A percentile compares a stretch with the other conserved stretches of the same genome.
phyloP scores from a whole-genome alignment of 1,140 invertebrate species.

The Drosophila subobscura region DNA sequence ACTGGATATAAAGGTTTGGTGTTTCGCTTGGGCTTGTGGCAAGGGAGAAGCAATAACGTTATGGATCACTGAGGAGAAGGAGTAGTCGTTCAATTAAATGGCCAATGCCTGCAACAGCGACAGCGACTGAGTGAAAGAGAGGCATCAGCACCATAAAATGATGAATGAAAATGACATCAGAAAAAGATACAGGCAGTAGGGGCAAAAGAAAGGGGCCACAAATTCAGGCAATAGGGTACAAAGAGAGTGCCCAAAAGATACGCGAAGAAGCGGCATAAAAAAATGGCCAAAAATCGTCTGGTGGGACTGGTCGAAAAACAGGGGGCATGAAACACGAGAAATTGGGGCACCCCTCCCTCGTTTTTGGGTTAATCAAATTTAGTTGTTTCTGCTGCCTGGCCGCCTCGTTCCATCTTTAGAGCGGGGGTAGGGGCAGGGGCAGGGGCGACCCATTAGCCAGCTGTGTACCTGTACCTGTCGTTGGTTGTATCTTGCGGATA shows the following conservation, averaged over 20 bases:
- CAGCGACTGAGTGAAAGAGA: background rate
- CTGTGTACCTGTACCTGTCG: slow-evolving; percentile 25
- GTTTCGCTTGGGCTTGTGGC: background rate
- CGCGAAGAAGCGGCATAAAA: background rate
- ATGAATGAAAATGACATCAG: slow-evolving; percentile 71
- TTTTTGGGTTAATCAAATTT: slow-evolving; percentile 81
- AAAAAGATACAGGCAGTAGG: no score
- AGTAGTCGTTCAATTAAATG: slow-evolving; percentile 40
- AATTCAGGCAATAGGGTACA: slow-evolving; percentile 7
- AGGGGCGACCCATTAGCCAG: slow-evolving; percentile 47
- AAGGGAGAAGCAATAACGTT: slow-evolving; percentile 34
- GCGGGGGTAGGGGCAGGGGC: background rate
- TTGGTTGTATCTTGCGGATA: slow-evolving; percentile 1
- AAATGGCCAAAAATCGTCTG: slow-evolving; percentile 33
- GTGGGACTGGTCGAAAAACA: background rate
- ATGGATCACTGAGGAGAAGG: slow-evolving; percentile 28
- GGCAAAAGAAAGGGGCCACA: no score
- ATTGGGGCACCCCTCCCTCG: slow-evolving; percentile 20
- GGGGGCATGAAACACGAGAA: slow-evolving; percentile 14
- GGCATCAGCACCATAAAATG: slow-evolving; percentile 45
- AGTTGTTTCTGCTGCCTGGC: slow-evolving; percentile 30
- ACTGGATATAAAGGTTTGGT: slow-evolving; percentile 34
- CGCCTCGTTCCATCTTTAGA: slow-evolving; percentile 1
- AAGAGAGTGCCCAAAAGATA: slow-evolving; percentile 7
- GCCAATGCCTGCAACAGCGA: slow-evolving; percentile 5